Percentiles rank a stretch among this genome's conserved stretches.
These are phyloP conservation scores for Anthopleura sola DNA, from an alignment of 64 coral and sea anemone genomes.

Conservation along the genomic window DNA sequence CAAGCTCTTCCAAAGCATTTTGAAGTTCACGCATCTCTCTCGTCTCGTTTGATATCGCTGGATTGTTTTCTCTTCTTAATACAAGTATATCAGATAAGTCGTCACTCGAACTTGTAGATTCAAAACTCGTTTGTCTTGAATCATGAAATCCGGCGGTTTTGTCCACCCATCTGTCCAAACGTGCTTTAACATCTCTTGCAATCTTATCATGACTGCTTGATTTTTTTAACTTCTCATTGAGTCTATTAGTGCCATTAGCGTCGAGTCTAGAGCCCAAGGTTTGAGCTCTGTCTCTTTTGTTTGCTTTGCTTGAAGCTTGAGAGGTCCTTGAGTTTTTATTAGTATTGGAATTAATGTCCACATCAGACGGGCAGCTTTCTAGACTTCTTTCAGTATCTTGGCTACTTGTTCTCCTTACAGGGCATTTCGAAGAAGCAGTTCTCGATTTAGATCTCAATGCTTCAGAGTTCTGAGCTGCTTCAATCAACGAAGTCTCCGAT, in stretches of 20 bases:
- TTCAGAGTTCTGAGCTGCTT: neutral
- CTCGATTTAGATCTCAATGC: neutral
- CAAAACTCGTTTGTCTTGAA: constrained; percentile 1
- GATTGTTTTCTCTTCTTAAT: neutral
- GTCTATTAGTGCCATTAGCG: neutral
- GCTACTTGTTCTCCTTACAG: neutral
- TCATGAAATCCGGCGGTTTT: neutral
- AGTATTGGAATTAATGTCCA: neutral
- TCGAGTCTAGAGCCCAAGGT: neutral
- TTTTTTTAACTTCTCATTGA: neutral
- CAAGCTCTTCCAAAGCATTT: constrained; percentile 12
- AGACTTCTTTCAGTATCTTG: neutral
- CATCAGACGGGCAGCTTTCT: neutral
- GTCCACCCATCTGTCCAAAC: neutral
- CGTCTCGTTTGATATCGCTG: neutral
- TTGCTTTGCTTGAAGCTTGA: neutral
- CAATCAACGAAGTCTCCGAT: neutral
- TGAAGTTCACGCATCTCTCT: constrained; percentile 10
- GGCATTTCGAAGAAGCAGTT: neutral
- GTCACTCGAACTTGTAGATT: constrained; percentile 17
- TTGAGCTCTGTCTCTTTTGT: neutral
- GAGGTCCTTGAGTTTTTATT: neutral
- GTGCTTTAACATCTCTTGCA: neutral
- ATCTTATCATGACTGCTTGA: neutral
- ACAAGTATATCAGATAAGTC: neutral